These are phyloP conservation scores for Achatina immaculata DNA, from an alignment of 1,140 invertebrate genomes.

Conservation along the genomic window DNA sequence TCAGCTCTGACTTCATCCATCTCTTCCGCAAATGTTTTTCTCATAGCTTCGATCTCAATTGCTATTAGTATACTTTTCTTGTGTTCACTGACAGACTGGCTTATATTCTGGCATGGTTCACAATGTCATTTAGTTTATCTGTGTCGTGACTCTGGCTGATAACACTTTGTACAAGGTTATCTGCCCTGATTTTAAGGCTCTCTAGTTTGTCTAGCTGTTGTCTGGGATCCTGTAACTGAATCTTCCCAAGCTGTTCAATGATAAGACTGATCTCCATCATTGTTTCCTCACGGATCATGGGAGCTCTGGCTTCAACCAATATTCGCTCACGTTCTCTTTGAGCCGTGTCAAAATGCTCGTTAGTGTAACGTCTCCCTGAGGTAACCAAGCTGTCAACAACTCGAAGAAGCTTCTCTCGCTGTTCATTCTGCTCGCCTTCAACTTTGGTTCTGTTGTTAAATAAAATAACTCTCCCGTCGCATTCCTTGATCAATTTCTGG, in stretches of 20 bases:
- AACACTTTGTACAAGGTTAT: background rate
- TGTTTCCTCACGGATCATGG: background rate
- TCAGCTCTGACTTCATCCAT: background rate
- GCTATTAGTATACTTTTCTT: no score
- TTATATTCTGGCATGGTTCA: background rate
- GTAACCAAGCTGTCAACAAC: background rate
- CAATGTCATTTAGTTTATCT: background rate
- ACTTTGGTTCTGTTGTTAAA: slow-evolving; percentile 2
- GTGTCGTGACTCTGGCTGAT: background rate
- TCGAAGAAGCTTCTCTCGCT: background rate
- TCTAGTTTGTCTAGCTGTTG: background rate
- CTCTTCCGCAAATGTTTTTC: background rate
- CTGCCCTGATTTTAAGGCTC: background rate
- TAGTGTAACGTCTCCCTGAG: background rate
- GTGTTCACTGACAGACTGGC: background rate
- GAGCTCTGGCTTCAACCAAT: background rate
- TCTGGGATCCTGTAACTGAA: background rate
- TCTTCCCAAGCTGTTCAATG: background rate
- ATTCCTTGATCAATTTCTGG: background rate
- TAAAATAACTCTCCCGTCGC: background rate
- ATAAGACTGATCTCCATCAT: background rate
- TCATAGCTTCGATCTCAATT: background rate
- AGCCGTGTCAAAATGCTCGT: background rate
- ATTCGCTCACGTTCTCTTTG: background rate
- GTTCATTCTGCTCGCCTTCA: background rate